A percentile compares a stretch with the other conserved stretches of the same genome.
These are phyloP conservation scores for Shargacucullia verbasci DNA, from an alignment of 2,888 invertebrate genomes.

Conservation along the genomic window DNA sequence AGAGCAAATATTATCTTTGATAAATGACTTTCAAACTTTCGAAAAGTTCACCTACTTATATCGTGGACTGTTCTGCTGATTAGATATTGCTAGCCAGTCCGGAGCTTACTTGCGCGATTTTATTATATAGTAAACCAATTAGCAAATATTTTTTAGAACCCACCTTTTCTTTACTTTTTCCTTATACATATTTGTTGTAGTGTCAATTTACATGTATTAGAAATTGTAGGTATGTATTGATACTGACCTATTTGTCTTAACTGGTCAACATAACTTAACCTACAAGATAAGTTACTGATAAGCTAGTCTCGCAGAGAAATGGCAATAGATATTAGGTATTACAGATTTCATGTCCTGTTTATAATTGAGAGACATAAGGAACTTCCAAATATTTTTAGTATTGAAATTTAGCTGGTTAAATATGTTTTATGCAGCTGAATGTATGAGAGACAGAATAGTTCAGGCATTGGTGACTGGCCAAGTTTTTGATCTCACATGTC, in stretches of 20 bases:
- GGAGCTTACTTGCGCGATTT: neutral
- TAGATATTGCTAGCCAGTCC: constrained; percentile 1
- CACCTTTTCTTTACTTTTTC: neutral
- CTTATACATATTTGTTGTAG: neutral
- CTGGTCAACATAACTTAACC: constrained; percentile 38
- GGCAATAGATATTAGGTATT: constrained; percentile 1
- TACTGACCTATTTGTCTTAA: constrained; percentile 24
- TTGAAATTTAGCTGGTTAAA: no score
- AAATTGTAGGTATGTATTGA: constrained; percentile 5
- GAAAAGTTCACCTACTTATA: no score
- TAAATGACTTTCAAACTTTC: no score
- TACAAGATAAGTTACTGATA: constrained; percentile 28
- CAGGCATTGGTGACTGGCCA: no score
- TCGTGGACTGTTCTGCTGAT: neutral
- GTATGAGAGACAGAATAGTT: no score
- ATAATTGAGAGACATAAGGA: no score
- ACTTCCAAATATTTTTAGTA: no score
- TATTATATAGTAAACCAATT: neutral
- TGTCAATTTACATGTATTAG: constrained; percentile 12
- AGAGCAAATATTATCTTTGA: no score
- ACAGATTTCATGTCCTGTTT: no score
- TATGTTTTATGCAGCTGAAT: no score
- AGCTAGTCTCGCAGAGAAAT: constrained; percentile 17
- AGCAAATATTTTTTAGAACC: neutral
- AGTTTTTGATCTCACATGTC: no score